Conservation (phyloP, 2,113 vertebrate genomes). For the Genyomyrus donnyi region DNA sequence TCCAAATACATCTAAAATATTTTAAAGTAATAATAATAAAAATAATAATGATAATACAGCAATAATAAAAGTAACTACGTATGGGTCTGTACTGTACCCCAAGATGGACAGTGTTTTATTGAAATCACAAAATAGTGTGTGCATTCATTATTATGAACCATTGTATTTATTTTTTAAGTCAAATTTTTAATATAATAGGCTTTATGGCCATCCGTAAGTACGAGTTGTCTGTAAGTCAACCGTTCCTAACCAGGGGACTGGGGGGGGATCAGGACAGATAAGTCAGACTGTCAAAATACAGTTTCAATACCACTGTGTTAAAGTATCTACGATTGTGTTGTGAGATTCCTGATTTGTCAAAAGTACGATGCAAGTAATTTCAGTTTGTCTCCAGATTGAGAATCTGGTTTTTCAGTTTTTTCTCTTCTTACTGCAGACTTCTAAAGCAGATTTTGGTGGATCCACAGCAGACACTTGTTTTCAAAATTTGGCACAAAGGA, state of each 20-base stretch:
- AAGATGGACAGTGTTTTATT: neutral
- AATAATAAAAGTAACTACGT: no score
- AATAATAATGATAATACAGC: no score
- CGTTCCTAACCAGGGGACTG: neutral
- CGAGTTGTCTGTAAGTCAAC: neutral
- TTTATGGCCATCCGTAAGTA: neutral
- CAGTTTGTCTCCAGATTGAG: neutral
- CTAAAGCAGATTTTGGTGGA: conserved; percentile 83
- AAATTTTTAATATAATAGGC: neutral
- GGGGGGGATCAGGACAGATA: neutral
- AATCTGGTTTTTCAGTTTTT: neutral
- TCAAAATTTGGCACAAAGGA: conserved; percentile 97
- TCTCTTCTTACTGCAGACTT: conserved; percentile 60
- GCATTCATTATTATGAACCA: neutral
- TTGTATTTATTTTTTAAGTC: neutral
- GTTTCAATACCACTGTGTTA: neutral
- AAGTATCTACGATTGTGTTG: neutral
- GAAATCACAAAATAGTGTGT: neutral
- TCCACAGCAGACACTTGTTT: conserved; percentile 81
- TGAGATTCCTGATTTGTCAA: neutral
- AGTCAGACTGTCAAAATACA: no score
- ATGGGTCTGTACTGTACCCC: no score
- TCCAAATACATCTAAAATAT: no score
- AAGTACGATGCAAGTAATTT: neutral
- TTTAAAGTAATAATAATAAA: no score